Base-by-base conservation (phyloP, 1,140 invertebrate genomes). In the Lepidurus apus region DNA sequence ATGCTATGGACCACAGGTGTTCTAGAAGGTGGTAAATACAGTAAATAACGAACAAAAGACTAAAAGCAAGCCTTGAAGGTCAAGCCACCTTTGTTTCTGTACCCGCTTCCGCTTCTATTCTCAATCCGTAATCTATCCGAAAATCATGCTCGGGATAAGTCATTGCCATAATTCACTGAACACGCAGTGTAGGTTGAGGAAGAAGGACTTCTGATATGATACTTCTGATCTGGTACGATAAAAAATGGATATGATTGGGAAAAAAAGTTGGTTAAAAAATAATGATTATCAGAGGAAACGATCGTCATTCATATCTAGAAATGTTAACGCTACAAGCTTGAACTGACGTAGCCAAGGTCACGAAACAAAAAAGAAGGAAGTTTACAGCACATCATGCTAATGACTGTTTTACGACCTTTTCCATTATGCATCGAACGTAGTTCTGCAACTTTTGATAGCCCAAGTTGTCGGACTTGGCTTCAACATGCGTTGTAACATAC, bases 391-490 rank as follows among this genome's bases (percentile, higher is more conserved):
- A 65, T 65, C 53, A 65, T 65, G 53, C 53, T n/a, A 65, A 65
- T 65, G 53, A 13, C 53, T 17, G 13, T 17, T 9, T 65, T 65
- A 65, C 53, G 53, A 65, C 53, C 53, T 65, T 21, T 65, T 65
- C 53, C 53, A 65, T 65, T 47, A 65, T 65, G 53, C 53, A 65
- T 65, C 53, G 53, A 17, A 65, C 53, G 53, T 21, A 65, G 53
- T 9, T 9, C 13, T 7, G 4, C 8, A n/a, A 65, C 17, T 21
- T 7, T 65, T 65, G 21, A 17, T 65, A 65, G 53, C 8, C 53
- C 53, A 65, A 65, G 53, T 65, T n/a, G 53, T 65, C 21, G 17
- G 8, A 65, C 17, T 65, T 17, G 21, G n/a, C 53, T 65, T 13
- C n/a, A n/a, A n/a, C 53, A n/a, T 65, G 34, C 53, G 17, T 21